Evolutionary conservation across 2,888 invertebrate genomes (phyloP), one percentile per base, ranked within the genome.

Genomic region (Tetrapedia diversipes): DNA sequence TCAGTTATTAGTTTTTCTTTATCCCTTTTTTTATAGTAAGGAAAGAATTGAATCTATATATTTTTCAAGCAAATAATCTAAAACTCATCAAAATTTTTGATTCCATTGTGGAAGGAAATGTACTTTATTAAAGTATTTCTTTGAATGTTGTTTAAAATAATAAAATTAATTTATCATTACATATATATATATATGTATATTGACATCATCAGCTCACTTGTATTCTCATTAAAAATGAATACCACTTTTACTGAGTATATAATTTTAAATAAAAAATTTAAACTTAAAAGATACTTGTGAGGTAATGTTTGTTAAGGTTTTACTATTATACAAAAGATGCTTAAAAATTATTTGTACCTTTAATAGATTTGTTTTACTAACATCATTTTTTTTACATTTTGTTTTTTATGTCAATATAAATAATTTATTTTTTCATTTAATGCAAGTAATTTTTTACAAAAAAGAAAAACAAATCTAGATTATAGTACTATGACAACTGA

Each of bases 401-500:
- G 14, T 2, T 29, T 29, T 27, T 24, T 2, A 1, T n/a, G 4
- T 16, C 8, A n/a, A n/a, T n/a, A n/a, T 2, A 29, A 54, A 1
- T 22, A 41, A 34, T 14, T 45, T 27, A 32, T 54, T 32, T 47
- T 47, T 4, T 22, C 4, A 8, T 45, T 45, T 11, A 39, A 4
- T 29, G 14, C 1, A 49, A 54, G 32, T 19, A 4, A 11, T 60
- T 39, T 41, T 49, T 27, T 69, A 41, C 8, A 47, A 65, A 75
- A 41, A 29, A 10, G 6, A 49, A 61, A 37, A 60, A 75, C 34
- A 51, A 68, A 79, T 84, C 77, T 84, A 72, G 70, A 79, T 84
- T 84, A 22, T 85, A 84, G 85, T 82, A 84, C 74, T 68, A 95
- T 95, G 95, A 94, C 94, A 92, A 93, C 94, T 86, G 94, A 95